phyloP scores from a whole-genome alignment of 2,888 invertebrate species.

The Perdita meconis region DNA sequence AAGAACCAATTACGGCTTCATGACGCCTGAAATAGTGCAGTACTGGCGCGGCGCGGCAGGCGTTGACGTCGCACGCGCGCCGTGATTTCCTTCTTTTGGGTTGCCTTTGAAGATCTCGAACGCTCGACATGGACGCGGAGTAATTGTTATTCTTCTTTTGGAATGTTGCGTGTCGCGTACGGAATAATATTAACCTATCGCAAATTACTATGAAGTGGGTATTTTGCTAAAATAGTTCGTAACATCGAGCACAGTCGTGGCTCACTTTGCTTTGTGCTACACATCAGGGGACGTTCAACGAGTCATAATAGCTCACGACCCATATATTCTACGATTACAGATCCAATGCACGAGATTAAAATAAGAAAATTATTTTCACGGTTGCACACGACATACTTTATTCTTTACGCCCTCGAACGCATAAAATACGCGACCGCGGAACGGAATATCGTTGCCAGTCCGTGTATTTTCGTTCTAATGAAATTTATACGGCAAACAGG shows the following conservation, averaged over 20 bases:
- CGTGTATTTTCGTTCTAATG: slow-evolving; percentile 6
- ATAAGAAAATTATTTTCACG: too few species aligned
- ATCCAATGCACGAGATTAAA: neutral
- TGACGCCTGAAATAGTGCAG: slow-evolving; percentile 1
- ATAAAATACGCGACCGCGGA: neutral
- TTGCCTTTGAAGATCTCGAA: too few species aligned
- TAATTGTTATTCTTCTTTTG: too few species aligned
- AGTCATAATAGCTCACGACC: neutral
- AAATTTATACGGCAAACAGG: slow-evolving; percentile 43
- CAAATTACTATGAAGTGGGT: too few species aligned
- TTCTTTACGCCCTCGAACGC: neutral
- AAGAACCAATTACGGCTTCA: slow-evolving; percentile 26
- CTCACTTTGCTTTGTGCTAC: neutral
- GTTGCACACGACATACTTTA: neutral
- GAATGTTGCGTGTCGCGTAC: too few species aligned
- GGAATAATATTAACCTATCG: neutral
- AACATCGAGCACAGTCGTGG: too few species aligned
- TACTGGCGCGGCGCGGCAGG: neutral
- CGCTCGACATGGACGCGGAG: neutral
- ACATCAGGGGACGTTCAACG: neutral
- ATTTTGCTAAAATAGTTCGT: too few species aligned
- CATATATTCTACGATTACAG: neutral
- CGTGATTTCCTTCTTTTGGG: neutral
- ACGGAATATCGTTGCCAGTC: slow-evolving; percentile 2
- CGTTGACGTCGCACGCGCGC: neutral